Percentiles rank a stretch among this genome's conserved stretches.
Evolutionary conservation across 2,113 vertebrate genomes (phyloP).

Genomic region (Proteles cristata): DNA sequence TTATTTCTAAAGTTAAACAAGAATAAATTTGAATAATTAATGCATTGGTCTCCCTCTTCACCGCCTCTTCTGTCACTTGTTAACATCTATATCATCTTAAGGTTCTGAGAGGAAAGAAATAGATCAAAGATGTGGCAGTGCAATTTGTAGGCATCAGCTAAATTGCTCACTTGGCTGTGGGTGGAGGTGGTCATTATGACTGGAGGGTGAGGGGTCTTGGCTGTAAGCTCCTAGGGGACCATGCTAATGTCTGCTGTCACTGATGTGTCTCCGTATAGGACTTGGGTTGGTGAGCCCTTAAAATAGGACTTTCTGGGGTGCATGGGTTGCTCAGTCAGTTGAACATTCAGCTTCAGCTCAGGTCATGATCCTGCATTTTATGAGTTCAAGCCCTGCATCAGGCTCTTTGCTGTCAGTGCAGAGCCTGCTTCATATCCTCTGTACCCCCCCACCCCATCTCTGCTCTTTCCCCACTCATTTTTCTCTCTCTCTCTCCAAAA

Average conservation of each 20-base stretch:
- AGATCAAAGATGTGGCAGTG: not conserved
- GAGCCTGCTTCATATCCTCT: too few species aligned
- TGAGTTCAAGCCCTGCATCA: too few species aligned
- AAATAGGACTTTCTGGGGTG: too few species aligned
- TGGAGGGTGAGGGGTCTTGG: not conserved
- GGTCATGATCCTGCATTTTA: too few species aligned
- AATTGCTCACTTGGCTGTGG: not conserved
- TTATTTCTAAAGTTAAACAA: conserved; percentile 72
- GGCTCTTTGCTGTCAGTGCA: too few species aligned
- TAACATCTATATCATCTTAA: not conserved
- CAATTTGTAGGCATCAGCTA: not conserved
- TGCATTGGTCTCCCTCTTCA: not conserved
- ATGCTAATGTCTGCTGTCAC: not conserved
- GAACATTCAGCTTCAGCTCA: too few species aligned
- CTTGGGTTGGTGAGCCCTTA: not conserved
- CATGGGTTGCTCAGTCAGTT: too few species aligned
- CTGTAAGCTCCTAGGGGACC: not conserved
- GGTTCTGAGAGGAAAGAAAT: not conserved
- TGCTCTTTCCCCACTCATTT: too few species aligned
- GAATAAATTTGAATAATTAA: conserved; percentile 58
- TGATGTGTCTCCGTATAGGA: not conserved
- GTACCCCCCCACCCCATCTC: too few species aligned
- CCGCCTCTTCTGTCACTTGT: conserved; percentile 58
- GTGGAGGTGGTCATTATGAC: not conserved
- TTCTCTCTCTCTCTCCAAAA: too few species aligned